Evolutionary conservation across 2,113 vertebrate species (phyloP).

Genomic region (Zapornia atra): DNA sequence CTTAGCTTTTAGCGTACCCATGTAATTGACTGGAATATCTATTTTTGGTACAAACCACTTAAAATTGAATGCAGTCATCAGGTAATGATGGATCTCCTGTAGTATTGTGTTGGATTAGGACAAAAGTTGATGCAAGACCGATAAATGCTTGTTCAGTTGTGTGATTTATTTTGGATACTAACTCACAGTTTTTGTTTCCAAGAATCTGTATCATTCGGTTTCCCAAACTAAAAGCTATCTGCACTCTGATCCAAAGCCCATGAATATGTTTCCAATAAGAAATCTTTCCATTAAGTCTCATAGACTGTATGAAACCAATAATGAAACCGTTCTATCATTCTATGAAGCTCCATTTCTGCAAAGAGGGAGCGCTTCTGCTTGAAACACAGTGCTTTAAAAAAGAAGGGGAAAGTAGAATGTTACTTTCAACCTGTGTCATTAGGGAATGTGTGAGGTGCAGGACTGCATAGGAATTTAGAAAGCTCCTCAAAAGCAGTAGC

Average conservation of each 20-base stretch:
- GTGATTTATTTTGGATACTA: neutral
- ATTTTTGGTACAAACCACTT: neutral
- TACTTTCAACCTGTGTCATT: neutral
- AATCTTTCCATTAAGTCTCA: neutral
- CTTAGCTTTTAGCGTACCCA: neutral
- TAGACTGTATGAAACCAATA: neutral
- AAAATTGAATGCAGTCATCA: neutral
- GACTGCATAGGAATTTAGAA: neutral
- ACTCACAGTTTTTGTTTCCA: neutral
- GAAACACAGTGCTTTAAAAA: neutral
- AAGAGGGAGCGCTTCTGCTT: neutral
- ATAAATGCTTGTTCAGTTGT: neutral
- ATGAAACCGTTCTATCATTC: no score
- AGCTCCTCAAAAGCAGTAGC: constrained; percentile 3
- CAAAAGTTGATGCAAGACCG: neutral
- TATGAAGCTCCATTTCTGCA: neutral
- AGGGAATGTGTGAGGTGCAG: neutral
- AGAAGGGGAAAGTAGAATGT: neutral
- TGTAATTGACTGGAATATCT: neutral
- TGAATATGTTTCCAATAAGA: neutral
- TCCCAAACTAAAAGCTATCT: neutral
- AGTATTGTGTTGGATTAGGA: neutral
- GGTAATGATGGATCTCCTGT: neutral
- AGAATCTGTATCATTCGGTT: neutral
- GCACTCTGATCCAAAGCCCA: neutral